Conservation (phyloP, 2,113 vertebrate genomes). For the Campylomormyrus numenius region DNA sequence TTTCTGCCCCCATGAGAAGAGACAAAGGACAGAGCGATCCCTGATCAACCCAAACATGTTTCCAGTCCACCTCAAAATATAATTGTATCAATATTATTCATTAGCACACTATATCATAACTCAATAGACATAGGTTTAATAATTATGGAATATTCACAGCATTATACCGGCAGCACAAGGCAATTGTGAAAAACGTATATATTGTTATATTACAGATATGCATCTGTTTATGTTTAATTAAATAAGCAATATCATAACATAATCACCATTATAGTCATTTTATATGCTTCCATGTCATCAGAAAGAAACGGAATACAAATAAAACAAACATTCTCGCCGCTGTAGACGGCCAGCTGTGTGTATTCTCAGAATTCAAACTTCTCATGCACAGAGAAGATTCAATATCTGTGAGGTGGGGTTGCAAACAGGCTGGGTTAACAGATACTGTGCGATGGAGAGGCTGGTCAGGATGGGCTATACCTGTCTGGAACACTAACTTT, state of each 20-base stretch:
- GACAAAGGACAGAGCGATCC: constrained; percentile 19
- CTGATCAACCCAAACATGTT: constrained; percentile 36
- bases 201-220: constrained; percentile 18
- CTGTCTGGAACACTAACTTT: background rate
- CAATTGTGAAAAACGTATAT: constrained; percentile 29
- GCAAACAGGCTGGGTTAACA: constrained; percentile 40
- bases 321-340: constrained; percentile 35
- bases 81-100: constrained; percentile 38
- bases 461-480: background rate
- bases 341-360: constrained; percentile 37
- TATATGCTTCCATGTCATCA: constrained; percentile 40
- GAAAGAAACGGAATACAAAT: constrained; percentile 42
- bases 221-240: constrained; percentile 41
- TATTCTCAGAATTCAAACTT: constrained; percentile 39
- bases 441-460: background rate
- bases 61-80: constrained; percentile 49
- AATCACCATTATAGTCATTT: constrained; percentile 34
- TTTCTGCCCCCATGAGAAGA: constrained; percentile 22
- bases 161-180: constrained; percentile 31
- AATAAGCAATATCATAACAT: constrained; percentile 38
- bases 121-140: constrained; percentile 48
- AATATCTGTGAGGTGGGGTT: constrained; percentile 46
- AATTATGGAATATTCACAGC: constrained; percentile 40
- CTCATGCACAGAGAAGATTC: constrained; percentile 56
- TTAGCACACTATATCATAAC: constrained; percentile 44